Evolutionary conservation across 1,140 invertebrate species (phyloP), one percentile per base, ranked within the genome.

Genomic region (Anoplolepis gracilipes): DNA sequence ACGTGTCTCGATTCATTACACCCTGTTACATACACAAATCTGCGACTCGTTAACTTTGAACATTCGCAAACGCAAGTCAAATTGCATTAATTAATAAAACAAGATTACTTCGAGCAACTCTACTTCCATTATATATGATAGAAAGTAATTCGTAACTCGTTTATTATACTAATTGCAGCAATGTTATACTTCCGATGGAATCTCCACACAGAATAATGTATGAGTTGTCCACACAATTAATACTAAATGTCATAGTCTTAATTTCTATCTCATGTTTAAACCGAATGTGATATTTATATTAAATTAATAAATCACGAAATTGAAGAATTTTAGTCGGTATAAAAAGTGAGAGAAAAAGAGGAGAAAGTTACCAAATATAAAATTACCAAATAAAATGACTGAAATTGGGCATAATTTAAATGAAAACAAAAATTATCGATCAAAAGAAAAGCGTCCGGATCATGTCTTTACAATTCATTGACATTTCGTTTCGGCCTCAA

Each of bases 1-100:
- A 28, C 78, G 67, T 72, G 78, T 55, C 36, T 19, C 67, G 78
- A 81, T 53, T 72, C 65, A 81, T 81, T 81, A 81, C 53, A 25
- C 39, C 19, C 78, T 57, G 46, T 16, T 49, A 25, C 13, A 8
- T 39, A 53, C 67, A 82, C 78, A 72, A 82, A 73, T 53, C 67
- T 72, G 33, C 67, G 30, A 59, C 72, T 61, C 78, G 78, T 72
- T 82, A 82, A 73, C 78, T 82, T 82, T 46, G 67, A 33, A 73
- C 53, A 19, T 59, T 72, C 49, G 13, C 70, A 33, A 73, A 39
- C 46, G 64, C 49, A 70, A 59, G 72, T 82, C 78, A 72, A 82
- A 82, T 82, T 42, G 36, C 67, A 82, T 82, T 46, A 73, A 82
- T 82, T 73, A 82, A 73, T 33, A 28, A 5, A 61, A 57, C 42